These are phyloP conservation scores for Apteryx owenii DNA, from an alignment of 2,113 vertebrate genomes.

Conservation along the genomic window DNA sequence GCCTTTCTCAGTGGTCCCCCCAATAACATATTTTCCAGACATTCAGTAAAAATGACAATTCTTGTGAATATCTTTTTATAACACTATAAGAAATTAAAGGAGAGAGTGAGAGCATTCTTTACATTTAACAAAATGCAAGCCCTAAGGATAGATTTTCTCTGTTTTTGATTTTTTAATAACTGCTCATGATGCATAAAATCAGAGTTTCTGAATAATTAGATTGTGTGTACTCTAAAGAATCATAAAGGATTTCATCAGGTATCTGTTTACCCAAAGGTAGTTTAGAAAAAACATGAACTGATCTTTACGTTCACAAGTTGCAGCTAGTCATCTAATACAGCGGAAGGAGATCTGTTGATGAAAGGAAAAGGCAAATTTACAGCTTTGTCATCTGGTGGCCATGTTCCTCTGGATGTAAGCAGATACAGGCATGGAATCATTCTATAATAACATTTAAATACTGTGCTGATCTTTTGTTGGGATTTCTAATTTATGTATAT, in stretches of 20 bases:
- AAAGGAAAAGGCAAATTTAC: not conserved
- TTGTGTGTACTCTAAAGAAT: not conserved
- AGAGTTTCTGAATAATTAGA: not conserved
- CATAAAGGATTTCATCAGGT: not conserved
- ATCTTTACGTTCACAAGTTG: not conserved
- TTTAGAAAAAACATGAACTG: not conserved
- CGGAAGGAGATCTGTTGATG: not conserved
- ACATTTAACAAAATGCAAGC: not conserved
- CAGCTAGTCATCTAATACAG: not conserved
- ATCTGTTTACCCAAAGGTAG: not conserved
- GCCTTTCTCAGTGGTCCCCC: not conserved
- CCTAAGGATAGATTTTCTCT: not conserved
- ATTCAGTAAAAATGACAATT: not conserved
- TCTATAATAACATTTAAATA: not conserved
- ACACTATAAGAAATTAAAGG: not conserved
- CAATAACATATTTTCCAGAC: not conserved
- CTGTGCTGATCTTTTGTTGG: not conserved
- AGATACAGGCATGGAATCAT: not conserved
- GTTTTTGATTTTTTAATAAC: not conserved
- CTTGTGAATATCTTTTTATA: not conserved
- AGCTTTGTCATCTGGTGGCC: not conserved
- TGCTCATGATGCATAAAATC: not conserved
- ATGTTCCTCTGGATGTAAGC: not conserved
- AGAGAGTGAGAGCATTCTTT: not conserved
- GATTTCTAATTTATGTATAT: not conserved